These are phyloP conservation scores for Heliconius eleuchia DNA, from an alignment of 1,140 invertebrate genomes.

Conservation along the genomic window DNA sequence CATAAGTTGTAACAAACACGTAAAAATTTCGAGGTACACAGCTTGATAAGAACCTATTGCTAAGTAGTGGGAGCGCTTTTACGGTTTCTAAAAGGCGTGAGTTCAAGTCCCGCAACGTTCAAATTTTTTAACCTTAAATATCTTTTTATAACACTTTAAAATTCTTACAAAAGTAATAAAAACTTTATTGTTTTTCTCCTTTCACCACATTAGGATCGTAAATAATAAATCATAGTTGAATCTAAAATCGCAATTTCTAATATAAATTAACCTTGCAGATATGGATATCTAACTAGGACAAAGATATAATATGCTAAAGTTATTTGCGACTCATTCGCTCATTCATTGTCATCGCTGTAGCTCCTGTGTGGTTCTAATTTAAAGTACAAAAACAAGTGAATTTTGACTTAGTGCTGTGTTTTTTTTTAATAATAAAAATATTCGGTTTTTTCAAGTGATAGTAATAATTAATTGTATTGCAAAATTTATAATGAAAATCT, in stretches of 20 bases:
- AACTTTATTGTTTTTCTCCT: too few relatives aligned
- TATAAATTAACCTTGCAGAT: conserved; percentile 18
- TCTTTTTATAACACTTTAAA: too few relatives aligned
- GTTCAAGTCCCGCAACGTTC: too few relatives aligned
- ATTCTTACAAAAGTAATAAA: too few relatives aligned
- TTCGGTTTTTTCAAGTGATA: too few relatives aligned
- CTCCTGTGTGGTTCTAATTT: background rate
- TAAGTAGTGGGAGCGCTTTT: too few relatives aligned
- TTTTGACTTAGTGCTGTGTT: background rate
- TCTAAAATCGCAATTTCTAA: conserved; percentile 6
- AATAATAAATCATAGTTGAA: background rate
- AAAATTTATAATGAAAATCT: background rate
- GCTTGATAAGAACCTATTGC: too few relatives aligned
- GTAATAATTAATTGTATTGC: background rate
- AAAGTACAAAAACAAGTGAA: background rate
- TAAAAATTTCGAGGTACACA: too few relatives aligned
- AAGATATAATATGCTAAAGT: conserved; percentile 31
- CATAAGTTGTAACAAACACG: too few relatives aligned
- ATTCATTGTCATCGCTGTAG: background rate
- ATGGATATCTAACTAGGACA: conserved; percentile 28
- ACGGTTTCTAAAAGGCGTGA: too few relatives aligned
- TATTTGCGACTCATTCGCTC: conserved; percentile 25
- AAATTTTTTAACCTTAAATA: too few relatives aligned
- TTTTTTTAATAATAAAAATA: background rate
- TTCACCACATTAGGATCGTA: too few relatives aligned